phyloP scores from a whole-genome alignment of 2,888 invertebrate genomes.

The Vanessa cardui region DNA sequence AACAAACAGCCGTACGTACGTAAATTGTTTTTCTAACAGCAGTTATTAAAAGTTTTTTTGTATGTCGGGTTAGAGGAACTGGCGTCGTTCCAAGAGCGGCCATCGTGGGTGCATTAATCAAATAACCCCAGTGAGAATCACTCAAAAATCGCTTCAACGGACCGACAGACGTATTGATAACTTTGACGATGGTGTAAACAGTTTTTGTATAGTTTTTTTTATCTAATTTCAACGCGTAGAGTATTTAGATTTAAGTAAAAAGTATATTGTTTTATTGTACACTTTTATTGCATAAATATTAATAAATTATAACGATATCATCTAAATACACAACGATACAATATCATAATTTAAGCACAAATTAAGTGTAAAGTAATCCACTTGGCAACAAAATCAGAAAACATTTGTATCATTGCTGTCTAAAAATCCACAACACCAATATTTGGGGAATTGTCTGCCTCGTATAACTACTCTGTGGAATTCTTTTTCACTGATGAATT shows the following conservation, averaged over 20 bases:
- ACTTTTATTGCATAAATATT: no score
- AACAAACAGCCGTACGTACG: constrained; percentile 26
- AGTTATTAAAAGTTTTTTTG: constrained; percentile 55
- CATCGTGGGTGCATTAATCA: constrained; percentile 53
- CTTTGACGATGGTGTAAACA: constrained; percentile 66
- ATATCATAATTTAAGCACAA: no score
- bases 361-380: no score
- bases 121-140: constrained; percentile 54
- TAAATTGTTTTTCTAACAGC: constrained; percentile 53
- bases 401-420: no score
- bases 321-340: no score
- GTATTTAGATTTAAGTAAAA: constrained; percentile 11
- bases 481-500: no score
- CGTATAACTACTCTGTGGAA: no score
- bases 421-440: no score
- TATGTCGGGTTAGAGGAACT: constrained; percentile 49
- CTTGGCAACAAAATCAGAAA: no score
- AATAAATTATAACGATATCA: no score
- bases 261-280: background rate
- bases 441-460: no score
- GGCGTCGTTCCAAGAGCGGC: constrained; percentile 46
- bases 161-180: constrained; percentile 62
- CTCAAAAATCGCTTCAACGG: constrained; percentile 60
- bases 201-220: constrained; percentile 42
- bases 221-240: constrained; percentile 26